Percentiles rank a stretch among this genome's conserved stretches.
Evolutionary conservation across 2,113 vertebrate genomes (phyloP).

Genomic region (Cyanocitta stelleri): DNA sequence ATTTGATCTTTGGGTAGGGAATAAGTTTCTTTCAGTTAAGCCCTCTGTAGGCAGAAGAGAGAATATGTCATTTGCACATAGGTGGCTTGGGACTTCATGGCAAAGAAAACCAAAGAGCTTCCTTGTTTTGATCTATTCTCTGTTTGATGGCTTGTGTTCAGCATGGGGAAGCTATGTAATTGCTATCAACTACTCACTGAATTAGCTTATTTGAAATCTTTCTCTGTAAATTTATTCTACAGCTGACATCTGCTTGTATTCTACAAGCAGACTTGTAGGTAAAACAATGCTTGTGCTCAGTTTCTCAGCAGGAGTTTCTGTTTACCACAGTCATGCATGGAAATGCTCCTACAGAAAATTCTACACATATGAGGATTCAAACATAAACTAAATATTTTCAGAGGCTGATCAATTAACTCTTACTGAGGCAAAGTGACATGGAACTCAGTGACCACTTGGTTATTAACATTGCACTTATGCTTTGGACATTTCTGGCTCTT

Average conservation of each 20-base stretch:
- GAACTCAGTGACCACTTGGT: neutral
- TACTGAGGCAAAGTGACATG: neutral
- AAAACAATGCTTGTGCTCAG: neutral
- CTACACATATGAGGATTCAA: neutral
- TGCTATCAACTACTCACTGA: neutral
- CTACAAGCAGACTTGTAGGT: neutral
- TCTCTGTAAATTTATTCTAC: neutral
- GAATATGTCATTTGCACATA: conserved; percentile 48
- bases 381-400: neutral
- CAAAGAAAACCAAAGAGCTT: neutral
- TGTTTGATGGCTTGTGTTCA: neutral
- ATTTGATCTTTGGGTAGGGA: conserved; percentile 57
- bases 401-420: neutral
- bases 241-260: neutral
- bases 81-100: conserved; percentile 22
- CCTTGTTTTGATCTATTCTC: conserved; percentile 37
- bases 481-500: neutral
- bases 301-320: neutral
- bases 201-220: conserved; percentile 46
- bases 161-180: conserved; percentile 5
- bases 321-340: neutral
- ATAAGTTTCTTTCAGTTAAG: conserved; percentile 52
- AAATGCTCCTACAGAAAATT: neutral
- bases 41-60: conserved; percentile 31
- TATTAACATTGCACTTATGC: neutral